Percentiles rank a stretch among this genome's conserved stretches.
Conservation (phyloP, 2,797 vertebrate genomes). For the Sternotherus odoratus region DNA sequence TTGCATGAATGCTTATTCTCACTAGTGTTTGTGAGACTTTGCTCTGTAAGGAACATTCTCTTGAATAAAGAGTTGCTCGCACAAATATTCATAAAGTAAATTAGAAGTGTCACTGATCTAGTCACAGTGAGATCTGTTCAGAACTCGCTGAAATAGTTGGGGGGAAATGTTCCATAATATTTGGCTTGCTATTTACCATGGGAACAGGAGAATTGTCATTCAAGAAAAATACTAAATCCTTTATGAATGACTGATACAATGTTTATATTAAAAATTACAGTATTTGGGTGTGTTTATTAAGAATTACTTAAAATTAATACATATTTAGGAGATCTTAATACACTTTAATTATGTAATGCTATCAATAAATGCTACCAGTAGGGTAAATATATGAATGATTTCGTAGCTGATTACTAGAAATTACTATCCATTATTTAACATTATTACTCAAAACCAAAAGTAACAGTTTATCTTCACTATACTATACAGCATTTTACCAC, state of each 20-base stretch:
- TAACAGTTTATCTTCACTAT: fast-evolving
- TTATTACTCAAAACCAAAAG: neutral
- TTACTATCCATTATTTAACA: fast-evolving
- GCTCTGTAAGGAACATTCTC: neutral
- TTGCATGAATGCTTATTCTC: neutral
- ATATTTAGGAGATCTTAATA: neutral
- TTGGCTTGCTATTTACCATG: neutral
- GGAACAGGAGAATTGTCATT: neutral
- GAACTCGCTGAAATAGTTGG: neutral
- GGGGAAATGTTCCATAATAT: neutral
- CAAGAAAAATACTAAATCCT: neutral
- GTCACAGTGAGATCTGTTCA: neutral
- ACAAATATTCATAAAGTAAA: neutral
- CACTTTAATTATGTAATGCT: no score
- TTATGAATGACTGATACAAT: neutral
- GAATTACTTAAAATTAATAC: neutral
- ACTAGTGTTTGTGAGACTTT: neutral
- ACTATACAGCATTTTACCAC: fast-evolving
- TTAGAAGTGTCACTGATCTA: neutral
- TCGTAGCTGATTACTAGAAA: neutral
- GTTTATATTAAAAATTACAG: neutral
- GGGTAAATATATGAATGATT: fast-evolving
- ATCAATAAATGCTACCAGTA: neutral
- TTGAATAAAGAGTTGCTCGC: neutral
- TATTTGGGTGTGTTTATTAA: neutral